Evolutionary conservation across 2,113 vertebrate genomes (phyloP), one percentile per base, ranked within the genome.

Genomic region (Rutilus rutilus): DNA sequence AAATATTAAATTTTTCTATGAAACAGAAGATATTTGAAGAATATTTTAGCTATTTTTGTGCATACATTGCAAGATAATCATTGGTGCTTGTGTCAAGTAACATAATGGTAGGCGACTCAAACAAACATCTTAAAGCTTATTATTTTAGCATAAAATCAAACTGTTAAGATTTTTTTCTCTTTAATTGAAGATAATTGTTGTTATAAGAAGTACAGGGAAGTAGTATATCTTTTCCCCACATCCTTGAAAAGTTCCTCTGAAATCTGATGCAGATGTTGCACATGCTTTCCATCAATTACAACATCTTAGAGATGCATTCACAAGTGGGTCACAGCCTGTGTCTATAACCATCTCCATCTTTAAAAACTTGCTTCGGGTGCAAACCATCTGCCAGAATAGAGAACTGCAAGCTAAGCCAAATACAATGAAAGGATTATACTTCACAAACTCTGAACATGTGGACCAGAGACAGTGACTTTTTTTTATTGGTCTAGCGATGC

Each of bases 201-300:
- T 78, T 5, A 39, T 59, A 60, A 77, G 8, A 77, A 59, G 10
- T 47, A 21, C 75, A n/a, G 1, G 15, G 6, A 79, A 79, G n/a
- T 19, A 45, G 8, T 4, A 21, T 19, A 23, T 6, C 59, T 47
- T 62, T 64, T 71, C 21, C 59, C 25, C n/a, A 75, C 23, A 62
- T 65, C 15, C 25, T 65, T 64, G 42, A 65, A 57, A 81, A 47
- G 5, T 47, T 45, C 14, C 21, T 62, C 14, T 39, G 4, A 81
- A 81, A 81, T 64, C 42, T 5, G 36, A 78, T 30, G 50, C 57
- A 75, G 54, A 60, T 62, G 69, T 64, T 57, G 30, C 73, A 85
- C 60, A 85, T 52, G 73, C 30, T 67, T 76, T 52, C 7, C 45
- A 85, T 75, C 73, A 75, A 27, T 25, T 47, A 75, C 73, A 27